phyloP scores from a whole-genome alignment of 2,888 invertebrate species.

The Lydus trimaculatus region DNA sequence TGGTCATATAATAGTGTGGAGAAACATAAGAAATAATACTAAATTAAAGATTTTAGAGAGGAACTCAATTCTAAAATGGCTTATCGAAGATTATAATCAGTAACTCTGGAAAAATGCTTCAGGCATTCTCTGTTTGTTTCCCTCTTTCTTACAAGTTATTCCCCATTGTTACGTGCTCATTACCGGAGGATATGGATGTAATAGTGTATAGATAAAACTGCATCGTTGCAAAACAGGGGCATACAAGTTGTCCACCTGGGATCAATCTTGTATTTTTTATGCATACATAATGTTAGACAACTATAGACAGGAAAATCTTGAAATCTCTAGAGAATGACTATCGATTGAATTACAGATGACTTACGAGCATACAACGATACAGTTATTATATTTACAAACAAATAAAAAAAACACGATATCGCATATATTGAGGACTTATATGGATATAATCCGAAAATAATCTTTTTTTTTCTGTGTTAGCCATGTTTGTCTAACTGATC shows the following conservation, averaged over 20 bases:
- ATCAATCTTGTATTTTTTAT: neutral
- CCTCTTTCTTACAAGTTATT: slow-evolving; percentile 1
- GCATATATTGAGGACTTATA: slow-evolving; percentile 14
- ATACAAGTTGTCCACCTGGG: neutral
- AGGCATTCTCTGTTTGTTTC: neutral
- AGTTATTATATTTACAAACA: neutral
- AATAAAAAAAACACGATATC: neutral
- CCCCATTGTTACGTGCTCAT: neutral
- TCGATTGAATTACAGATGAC: neutral
- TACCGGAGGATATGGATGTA: slow-evolving; percentile 13
- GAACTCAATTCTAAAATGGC: neutral
- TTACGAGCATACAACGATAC: neutral
- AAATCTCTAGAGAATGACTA: neutral
- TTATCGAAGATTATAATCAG: slow-evolving; percentile 15
- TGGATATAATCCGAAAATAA: slow-evolving; percentile 39
- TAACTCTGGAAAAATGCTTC: slow-evolving; percentile 2
- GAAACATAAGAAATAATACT: neutral
- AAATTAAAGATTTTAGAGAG: too few species aligned
- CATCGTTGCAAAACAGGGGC: neutral
- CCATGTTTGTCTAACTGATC: slow-evolving; percentile 45
- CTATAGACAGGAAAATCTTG: neutral
- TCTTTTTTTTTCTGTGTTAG: slow-evolving; percentile 40
- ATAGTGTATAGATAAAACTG: slow-evolving; percentile 10
- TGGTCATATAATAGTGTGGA: neutral
- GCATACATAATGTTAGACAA: neutral